A percentile compares a stretch with the other conserved stretches of the same genome.
phyloP scores from a whole-genome alignment of 2,888 invertebrate genomes.

The Synanthedon formicaeformis region DNA sequence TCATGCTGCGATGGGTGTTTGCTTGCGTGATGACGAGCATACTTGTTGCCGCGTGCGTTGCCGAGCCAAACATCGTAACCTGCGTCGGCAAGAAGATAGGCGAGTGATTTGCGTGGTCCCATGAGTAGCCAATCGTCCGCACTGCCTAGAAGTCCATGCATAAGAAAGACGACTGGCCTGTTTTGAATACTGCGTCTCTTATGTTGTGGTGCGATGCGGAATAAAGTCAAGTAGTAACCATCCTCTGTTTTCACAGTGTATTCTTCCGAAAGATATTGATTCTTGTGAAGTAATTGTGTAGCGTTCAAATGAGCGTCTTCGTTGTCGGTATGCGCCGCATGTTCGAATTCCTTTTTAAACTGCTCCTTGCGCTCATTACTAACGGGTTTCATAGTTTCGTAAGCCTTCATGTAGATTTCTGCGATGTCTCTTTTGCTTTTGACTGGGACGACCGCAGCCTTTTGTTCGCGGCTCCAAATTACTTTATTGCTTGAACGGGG shows the following conservation, averaged over 20 bases:
- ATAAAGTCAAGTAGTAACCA: conserved; percentile 51
- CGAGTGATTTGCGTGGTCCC: conserved; percentile 67
- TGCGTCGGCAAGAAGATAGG: conserved; percentile 45
- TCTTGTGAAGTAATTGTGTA: conserved; percentile 39
- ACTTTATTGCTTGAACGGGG: conserved; percentile 14
- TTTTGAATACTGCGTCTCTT: conserved; percentile 17
- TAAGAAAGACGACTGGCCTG: conserved; percentile 61
- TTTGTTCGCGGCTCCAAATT: conserved; percentile 31
- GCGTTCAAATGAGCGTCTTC: conserved; percentile 33
- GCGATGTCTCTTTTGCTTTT: conserved; percentile 31
- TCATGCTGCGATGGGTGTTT: conserved; percentile 40
- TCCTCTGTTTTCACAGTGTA: conserved; percentile 22
- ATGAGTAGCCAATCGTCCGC: conserved; percentile 78
- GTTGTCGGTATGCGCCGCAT: conserved; percentile 17
- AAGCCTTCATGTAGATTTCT: conserved; percentile 40
- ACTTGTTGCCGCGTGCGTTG: conserved; percentile 53
- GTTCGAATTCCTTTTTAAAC: conserved; percentile 29
- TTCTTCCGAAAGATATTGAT: conserved; percentile 44
- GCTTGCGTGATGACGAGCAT: conserved; percentile 44
- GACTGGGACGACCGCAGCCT: conserved; percentile 11
- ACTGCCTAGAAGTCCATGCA: conserved; percentile 76
- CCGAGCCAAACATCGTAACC: conserved; percentile 62
- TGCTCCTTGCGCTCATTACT: conserved; percentile 30
- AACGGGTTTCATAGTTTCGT: conserved; percentile 36
- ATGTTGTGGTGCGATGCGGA: conserved; percentile 46